Percentiles rank a stretch among this genome's conserved stretches.
Conservation (phyloP, 1,140 invertebrate genomes). For the Teleopsis dalmanni region DNA sequence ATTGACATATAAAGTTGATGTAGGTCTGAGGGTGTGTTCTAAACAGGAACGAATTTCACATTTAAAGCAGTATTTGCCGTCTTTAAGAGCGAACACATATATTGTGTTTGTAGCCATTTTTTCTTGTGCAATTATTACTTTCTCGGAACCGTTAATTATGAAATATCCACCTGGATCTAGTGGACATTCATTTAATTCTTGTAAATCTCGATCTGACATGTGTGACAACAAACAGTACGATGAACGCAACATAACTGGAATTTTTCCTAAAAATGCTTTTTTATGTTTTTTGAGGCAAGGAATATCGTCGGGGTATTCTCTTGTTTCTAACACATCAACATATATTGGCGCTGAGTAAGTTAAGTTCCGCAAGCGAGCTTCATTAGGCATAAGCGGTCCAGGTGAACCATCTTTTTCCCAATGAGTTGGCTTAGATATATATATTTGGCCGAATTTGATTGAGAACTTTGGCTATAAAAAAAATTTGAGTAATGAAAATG, state of each 20-base stretch:
- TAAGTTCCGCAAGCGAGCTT: constrained; percentile 81
- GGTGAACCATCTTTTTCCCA: constrained; percentile 99
- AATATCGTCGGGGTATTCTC: constrained; percentile 83
- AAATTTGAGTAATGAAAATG: no score
- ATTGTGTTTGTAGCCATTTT: constrained; percentile 99
- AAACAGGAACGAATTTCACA: constrained; percentile 93
- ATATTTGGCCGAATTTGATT: constrained; percentile 98
- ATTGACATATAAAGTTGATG: constrained; percentile 96
- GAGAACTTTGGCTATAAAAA: constrained; percentile 67
- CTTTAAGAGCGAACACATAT: constrained; percentile 98
- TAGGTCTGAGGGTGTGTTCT: constrained; percentile 87
- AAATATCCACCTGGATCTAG: constrained; percentile 97
- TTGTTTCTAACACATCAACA: constrained; percentile 96
- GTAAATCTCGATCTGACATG: constrained; percentile 94
- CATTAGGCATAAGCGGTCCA: constrained; percentile 98
- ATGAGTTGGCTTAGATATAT: constrained; percentile 96
- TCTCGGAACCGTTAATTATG: constrained; percentile 93
- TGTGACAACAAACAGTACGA: constrained; percentile 92
- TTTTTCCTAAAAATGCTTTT: constrained; percentile 98
- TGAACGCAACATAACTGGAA: constrained; percentile 97
- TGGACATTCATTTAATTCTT: constrained; percentile 97
- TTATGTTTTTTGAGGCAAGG: constrained; percentile 89
- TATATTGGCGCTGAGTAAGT: constrained; percentile 97
- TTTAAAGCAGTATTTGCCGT: constrained; percentile 96
- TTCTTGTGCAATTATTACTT: constrained; percentile 96